Percentiles rank a stretch among this genome's conserved stretches.
phyloP scores from a whole-genome alignment of 2,113 vertebrate genomes.

The Elachura formosa region DNA sequence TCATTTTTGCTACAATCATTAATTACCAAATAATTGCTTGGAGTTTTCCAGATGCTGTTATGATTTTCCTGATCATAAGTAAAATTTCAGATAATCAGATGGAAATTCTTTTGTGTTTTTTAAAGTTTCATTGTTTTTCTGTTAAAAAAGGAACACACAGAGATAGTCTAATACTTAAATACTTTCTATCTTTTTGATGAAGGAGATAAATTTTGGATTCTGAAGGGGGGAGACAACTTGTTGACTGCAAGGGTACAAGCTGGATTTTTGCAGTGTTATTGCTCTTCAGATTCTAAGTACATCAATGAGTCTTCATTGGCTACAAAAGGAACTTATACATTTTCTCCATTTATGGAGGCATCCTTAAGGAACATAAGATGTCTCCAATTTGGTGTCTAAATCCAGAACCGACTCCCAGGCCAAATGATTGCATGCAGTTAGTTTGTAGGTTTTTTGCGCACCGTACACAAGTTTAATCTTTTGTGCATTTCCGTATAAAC shows the following conservation, averaged over 20 bases:
- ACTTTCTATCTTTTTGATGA: not conserved
- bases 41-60: not conserved
- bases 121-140: not conserved
- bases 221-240: not conserved
- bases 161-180: not conserved
- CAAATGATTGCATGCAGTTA: accelerated
- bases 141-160: accelerated
- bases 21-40: not conserved
- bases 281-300: not conserved
- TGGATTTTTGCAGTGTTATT: not conserved
- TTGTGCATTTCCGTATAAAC: not conserved
- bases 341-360: not conserved
- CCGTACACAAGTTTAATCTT: not conserved
- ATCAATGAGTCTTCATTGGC: not conserved
- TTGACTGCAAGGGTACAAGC: not conserved
- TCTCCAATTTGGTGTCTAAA: not conserved
- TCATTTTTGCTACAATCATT: not conserved
- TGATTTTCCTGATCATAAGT: not conserved
- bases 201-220: not conserved
- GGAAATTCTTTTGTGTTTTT: not conserved
- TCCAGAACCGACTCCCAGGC: not conserved
- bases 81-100: not conserved
- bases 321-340: not conserved
- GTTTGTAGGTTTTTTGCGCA: not conserved
- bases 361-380: not conserved